phyloP scores from a whole-genome alignment of 23 tunicate genomes.

The Clavelina lepadiformis region DNA sequence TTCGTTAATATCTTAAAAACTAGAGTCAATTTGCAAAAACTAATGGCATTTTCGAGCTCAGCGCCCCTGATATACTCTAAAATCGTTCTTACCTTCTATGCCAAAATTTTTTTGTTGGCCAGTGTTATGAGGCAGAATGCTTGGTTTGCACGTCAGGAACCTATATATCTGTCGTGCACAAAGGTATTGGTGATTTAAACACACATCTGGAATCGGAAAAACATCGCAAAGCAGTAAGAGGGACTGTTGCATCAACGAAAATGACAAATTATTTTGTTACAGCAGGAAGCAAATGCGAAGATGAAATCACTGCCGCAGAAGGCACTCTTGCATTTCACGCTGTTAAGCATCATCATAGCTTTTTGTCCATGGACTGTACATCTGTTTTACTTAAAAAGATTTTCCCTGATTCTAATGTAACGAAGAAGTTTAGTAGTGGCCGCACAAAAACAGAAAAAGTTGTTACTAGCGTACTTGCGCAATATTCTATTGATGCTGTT shows the following conservation, averaged over 20 bases:
- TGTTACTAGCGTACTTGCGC: conserved; percentile 16
- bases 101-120: no score
- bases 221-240: conserved; percentile 27
- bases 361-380: conserved; percentile 13
- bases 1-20: no score
- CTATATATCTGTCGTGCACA: no score
- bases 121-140: no score
- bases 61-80: no score
- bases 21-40: no score
- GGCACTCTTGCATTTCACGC: conserved; percentile 33
- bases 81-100: no score
- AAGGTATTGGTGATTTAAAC: background rate
- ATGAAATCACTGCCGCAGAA: conserved; percentile 24
- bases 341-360: conserved; percentile 20
- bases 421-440: conserved; percentile 11
- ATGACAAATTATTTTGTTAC: conserved; percentile 19
- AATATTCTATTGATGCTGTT: conserved; percentile 26
- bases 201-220: conserved; percentile 23
- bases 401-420: conserved; percentile 24
- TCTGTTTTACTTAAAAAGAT: conserved; percentile 10
- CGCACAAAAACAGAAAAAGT: conserved; percentile 15
- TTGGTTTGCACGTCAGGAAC: no score
- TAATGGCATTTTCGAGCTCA: no score
- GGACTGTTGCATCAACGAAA: conserved; percentile 15
- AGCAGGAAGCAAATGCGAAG: conserved; percentile 19